Percentiles rank a stretch among this genome's conserved stretches.
Evolutionary conservation across 1,140 invertebrate genomes (phyloP).

Genomic region (Scaptomyza graminum): DNA sequence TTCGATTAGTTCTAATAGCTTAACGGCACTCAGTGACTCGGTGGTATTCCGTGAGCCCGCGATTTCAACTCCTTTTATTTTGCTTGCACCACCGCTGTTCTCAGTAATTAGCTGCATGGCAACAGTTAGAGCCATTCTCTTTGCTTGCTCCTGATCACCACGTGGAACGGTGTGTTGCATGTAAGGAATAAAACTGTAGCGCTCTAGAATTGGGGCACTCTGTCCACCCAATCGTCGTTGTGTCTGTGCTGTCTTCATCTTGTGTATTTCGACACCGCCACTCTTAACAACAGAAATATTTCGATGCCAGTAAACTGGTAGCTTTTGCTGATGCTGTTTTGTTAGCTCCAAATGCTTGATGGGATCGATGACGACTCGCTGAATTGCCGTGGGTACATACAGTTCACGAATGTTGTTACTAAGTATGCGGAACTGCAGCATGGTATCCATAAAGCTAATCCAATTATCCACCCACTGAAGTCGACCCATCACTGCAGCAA

Average conservation of each 20-base stretch:
- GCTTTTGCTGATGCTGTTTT: constrained; percentile 83
- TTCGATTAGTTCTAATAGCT: constrained; percentile 86
- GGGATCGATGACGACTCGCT: constrained; percentile 93
- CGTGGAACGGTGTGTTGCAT: constrained; percentile 83
- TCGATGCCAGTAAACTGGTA: constrained; percentile 89
- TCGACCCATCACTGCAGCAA: constrained; percentile 87
- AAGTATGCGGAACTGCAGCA: constrained; percentile 96
- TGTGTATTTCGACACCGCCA: constrained; percentile 94
- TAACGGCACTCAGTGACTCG: constrained; percentile 86
- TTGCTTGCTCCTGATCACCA: constrained; percentile 84
- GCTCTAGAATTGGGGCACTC: constrained; percentile 90
- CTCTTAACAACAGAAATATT: constrained; percentile 91
- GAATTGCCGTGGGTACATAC: constrained; percentile 94
- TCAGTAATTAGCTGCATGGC: constrained; percentile 90
- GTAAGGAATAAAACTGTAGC: constrained; percentile 93
- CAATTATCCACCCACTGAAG: constrained; percentile 94
- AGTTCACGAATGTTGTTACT: constrained; percentile 90
- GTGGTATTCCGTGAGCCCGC: constrained; percentile 85
- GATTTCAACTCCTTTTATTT: constrained; percentile 91
- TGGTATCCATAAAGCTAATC: constrained; percentile 97
- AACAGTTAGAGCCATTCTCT: constrained; percentile 86
- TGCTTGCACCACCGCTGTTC: constrained; percentile 88
- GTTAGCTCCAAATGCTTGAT: constrained; percentile 86
- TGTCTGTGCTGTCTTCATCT: constrained; percentile 95
- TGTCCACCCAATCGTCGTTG: constrained; percentile 91